Evolutionary conservation across 2,797 vertebrate species (phyloP).

Genomic region (Sebastes dallii): DNA sequence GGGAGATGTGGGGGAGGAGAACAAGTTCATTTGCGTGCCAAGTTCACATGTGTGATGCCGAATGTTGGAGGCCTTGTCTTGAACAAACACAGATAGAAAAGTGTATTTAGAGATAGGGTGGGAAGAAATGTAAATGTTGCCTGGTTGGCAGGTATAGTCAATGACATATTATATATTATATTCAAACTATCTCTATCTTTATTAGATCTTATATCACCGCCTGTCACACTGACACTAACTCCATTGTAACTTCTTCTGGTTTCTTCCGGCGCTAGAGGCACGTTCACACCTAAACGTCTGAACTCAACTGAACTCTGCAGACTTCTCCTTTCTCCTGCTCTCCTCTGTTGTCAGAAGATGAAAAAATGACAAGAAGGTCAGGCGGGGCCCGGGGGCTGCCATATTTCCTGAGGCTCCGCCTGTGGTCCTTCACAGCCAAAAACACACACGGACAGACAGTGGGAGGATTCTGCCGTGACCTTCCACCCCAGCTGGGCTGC

Average conservation of each 20-base stretch:
- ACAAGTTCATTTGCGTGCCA: conserved; percentile 48
- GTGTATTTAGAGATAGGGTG: conserved; percentile 20
- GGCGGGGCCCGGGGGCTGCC: conserved; percentile 24
- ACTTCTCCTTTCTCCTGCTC: conserved; percentile 35
- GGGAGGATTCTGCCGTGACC: conserved; percentile 73
- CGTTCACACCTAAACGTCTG: conserved; percentile 12
- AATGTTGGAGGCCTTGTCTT: conserved; percentile 7
- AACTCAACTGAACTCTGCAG: conserved; percentile 47
- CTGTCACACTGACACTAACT: background rate
- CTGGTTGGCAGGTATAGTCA: background rate
- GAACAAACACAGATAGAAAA: conserved; percentile 10
- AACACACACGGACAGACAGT: conserved; percentile 77
- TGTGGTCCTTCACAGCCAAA: conserved; percentile 71
- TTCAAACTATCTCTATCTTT: background rate
- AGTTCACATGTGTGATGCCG: conserved; percentile 42
- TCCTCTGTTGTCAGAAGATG: conserved; percentile 42
- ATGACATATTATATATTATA: conserved; percentile 4
- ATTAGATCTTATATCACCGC: conserved; percentile 1
- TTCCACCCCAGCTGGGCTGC: conserved; percentile 63
- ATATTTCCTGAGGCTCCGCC: conserved; percentile 70
- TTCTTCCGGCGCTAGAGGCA: background rate
- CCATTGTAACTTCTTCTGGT: background rate
- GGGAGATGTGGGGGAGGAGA: conserved; percentile 1
- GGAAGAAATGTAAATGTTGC: conserved; percentile 15
- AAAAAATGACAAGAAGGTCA: conserved; percentile 61